Evolutionary conservation across 2,888 invertebrate species (phyloP), one percentile per base, ranked within the genome.

Genomic region (Lordiphosa andalusiaca): DNA sequence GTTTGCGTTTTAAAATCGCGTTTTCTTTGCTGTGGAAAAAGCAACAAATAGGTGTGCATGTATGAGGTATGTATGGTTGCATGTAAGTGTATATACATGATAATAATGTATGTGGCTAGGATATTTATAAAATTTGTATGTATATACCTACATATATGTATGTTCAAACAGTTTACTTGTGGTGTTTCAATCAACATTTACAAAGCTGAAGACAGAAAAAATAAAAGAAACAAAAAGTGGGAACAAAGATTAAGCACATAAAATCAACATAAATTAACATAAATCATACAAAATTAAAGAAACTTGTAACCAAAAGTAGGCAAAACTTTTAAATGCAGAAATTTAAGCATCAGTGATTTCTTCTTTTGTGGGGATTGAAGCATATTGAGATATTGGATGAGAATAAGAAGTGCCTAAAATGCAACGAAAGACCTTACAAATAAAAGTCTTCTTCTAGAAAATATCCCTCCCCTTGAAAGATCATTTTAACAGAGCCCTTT

Each of bases 171-270:
- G 44, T 44, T 13, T 51, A n/a, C 16, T 53, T 53, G 10, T 19
- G 13, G 9, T 25, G 36, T 33, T 38, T 16, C 42, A 41, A 56
- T 74, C 71, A 77, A 81, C 68, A 71, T 42, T 74, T 82, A 84
- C 60, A 73, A 83, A 68, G 76, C 85, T 81, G 48, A 72, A 67
- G 59, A 77, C 59, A 69, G 57, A 69, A 66, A 62, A 68, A 54
- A 65, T 42, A 57, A 42, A 53, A 51, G 42, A 55, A 47, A 53
- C 38, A 68, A 46, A 71, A 61, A 55, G 44, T n/a, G 25, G 51
- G 56, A 49, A 71, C 52, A 74, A 30, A 30, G 30, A 30, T 30
- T 30, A 30, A 30, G 30, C 30, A 30, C 30, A 66, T 51, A 66
- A 51, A 21, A 12, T 40, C 21, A 16, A 50, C 16, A 25, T 12